Evolutionary conservation across 2,113 vertebrate species (phyloP).

Genomic region (Rhagologus leucostigma): DNA sequence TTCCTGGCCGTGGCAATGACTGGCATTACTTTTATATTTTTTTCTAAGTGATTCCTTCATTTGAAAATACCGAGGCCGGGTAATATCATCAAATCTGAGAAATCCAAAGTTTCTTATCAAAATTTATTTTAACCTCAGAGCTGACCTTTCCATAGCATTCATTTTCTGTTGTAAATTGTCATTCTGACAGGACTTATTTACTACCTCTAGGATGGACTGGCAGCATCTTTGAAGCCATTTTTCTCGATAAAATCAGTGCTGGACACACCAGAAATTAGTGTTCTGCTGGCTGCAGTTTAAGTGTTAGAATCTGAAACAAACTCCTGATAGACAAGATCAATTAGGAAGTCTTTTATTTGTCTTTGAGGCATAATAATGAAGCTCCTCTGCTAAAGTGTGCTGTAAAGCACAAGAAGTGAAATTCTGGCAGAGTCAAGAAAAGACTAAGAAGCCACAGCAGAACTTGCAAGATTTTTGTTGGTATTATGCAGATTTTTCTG

Average conservation of each 20-base stretch:
- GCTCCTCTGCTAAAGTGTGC: neutral
- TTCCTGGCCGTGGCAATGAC: neutral
- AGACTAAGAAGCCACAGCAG: neutral
- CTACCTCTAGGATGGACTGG: neutral
- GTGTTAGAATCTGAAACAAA: neutral
- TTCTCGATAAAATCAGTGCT: neutral
- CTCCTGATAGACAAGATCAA: neutral
- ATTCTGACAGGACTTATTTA: neutral
- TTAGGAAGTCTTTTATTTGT: neutral
- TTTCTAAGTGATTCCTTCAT: neutral
- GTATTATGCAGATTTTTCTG: neutral
- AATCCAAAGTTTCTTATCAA: neutral
- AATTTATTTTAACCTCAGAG: neutral
- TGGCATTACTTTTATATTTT: neutral
- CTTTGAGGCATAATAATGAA: neutral
- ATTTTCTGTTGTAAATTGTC: neutral
- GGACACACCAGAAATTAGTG: neutral
- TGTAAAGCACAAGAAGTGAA: neutral
- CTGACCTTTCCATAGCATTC: neutral
- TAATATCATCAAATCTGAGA: neutral
- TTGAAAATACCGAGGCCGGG: neutral
- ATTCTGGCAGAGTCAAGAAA: neutral
- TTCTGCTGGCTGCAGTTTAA: neutral
- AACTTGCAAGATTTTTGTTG: neutral
- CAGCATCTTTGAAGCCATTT: neutral